These are phyloP conservation scores for Adoxophyes honmai DNA, from an alignment of 1,140 invertebrate genomes.

Conservation along the genomic window DNA sequence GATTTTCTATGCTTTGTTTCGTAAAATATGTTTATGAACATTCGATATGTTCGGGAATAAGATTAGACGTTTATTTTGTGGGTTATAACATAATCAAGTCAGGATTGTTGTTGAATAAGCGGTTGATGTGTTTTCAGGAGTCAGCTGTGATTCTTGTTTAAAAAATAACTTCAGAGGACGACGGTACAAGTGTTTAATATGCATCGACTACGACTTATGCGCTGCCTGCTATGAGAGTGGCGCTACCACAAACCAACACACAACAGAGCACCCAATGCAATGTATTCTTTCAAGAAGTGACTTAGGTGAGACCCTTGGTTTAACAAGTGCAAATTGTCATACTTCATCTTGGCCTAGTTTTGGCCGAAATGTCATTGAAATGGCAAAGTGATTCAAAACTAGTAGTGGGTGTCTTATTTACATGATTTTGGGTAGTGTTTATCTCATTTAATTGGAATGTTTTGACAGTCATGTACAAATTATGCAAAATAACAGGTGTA, in stretches of 20 bases:
- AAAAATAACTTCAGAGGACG: slow-evolving; percentile 98
- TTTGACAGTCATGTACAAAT: too few relatives aligned
- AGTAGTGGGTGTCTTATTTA: neutral
- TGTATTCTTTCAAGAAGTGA: slow-evolving; percentile 98
- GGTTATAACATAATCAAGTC: slow-evolving; percentile 18
- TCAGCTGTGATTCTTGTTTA: slow-evolving; percentile 99
- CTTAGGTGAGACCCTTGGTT: slow-evolving; percentile 85
- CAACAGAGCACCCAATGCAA: slow-evolving; percentile 98
- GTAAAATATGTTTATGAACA: slow-evolving; percentile 4
- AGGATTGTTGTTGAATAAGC: slow-evolving; percentile 31
- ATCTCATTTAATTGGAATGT: neutral
- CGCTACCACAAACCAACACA: slow-evolving; percentile 94
- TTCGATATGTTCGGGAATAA: neutral
- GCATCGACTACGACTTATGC: slow-evolving; percentile 99
- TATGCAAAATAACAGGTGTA: too few relatives aligned
- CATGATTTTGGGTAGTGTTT: slow-evolving; percentile 4
- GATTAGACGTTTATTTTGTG: slow-evolving; percentile 18
- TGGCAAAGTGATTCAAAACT: neutral
- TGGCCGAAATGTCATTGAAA: neutral
- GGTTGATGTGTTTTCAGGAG: slow-evolving; percentile 82
- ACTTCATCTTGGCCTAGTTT: neutral
- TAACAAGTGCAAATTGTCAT: slow-evolving; percentile 13
- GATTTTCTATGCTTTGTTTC: slow-evolving; percentile 41
- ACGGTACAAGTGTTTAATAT: slow-evolving; percentile 98
- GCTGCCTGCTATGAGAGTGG: slow-evolving; percentile 96